Conservation (phyloP, 23 tunicate genomes). For the Halocynthia roretzi region DNA sequence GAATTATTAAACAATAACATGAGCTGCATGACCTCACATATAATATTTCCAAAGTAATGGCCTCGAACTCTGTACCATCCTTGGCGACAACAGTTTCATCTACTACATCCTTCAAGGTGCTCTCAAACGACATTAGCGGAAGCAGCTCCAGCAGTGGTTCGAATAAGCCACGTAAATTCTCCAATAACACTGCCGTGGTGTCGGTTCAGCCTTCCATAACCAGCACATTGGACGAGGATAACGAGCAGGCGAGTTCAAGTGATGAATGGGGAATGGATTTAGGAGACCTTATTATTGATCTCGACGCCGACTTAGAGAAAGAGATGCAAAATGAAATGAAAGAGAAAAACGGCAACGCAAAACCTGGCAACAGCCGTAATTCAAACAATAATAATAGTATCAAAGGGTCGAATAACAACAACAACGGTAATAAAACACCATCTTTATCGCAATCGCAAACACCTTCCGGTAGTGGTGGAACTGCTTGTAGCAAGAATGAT, state of each 20-base stretch:
- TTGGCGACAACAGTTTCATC: conserved; percentile 1
- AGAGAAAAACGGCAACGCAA: background rate
- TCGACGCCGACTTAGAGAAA: conserved; percentile 23
- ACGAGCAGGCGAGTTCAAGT: conserved; percentile 25
- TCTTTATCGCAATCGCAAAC: background rate
- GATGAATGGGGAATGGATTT: conserved; percentile 31
- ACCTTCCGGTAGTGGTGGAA: background rate
- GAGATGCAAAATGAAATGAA: conserved; percentile 5
- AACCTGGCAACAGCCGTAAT: background rate
- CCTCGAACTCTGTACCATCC: conserved; percentile 4
- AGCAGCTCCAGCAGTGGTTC: background rate
- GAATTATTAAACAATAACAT: too few relatives aligned
- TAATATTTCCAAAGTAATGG: conserved; percentile 11
- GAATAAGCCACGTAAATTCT: too few relatives aligned
- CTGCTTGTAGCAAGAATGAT: background rate
- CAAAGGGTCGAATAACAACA: conserved; percentile 9
- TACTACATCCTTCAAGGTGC: background rate
- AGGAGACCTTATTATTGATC: conserved; percentile 17
- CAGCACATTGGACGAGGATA: conserved; percentile 27
- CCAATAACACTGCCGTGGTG: too few relatives aligned
- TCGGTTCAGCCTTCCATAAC: too few relatives aligned
- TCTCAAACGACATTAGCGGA: background rate
- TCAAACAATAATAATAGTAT: conserved; percentile 21
- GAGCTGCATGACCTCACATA: background rate
- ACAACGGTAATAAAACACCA: background rate